Percentiles rank a stretch among this genome's conserved stretches.
Evolutionary conservation across 1,140 invertebrate species (phyloP).

Genomic region (Matsumurasca onukii): DNA sequence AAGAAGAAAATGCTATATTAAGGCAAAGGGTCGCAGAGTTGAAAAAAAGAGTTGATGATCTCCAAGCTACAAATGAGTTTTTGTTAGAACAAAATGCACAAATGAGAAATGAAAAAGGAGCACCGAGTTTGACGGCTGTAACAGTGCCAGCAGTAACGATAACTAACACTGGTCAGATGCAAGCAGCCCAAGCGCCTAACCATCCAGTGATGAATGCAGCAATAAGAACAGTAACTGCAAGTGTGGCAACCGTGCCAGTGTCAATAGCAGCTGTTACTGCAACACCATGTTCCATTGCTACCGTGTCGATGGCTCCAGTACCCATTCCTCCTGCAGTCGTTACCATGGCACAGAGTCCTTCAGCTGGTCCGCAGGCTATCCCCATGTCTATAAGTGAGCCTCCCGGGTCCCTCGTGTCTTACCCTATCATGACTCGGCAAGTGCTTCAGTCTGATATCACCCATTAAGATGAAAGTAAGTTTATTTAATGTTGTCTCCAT

Average conservation of each 20-base stretch:
- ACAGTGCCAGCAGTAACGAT: slow-evolving; percentile 58
- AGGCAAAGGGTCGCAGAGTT: slow-evolving; percentile 72
- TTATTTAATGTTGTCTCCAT: no score
- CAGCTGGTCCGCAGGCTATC: slow-evolving; percentile 49
- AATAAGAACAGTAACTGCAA: slow-evolving; percentile 59
- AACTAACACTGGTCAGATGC: slow-evolving; percentile 51
- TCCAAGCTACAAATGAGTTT: slow-evolving; percentile 72
- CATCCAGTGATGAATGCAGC: slow-evolving; percentile 54
- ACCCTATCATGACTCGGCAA: slow-evolving; percentile 65
- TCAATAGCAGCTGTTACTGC: slow-evolving; percentile 56
- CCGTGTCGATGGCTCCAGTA: slow-evolving; percentile 59
- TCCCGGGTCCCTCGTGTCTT: slow-evolving; percentile 63
- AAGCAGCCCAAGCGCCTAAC: slow-evolving; percentile 48
- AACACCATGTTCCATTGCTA: slow-evolving; percentile 56
- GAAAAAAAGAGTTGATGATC: slow-evolving; percentile 60
- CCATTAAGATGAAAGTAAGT: slow-evolving; percentile 17
- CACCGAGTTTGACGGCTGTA: slow-evolving; percentile 54
- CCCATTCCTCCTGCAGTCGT: slow-evolving; percentile 59
- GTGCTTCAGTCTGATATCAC: slow-evolving; percentile 18
- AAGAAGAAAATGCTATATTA: slow-evolving; percentile 72
- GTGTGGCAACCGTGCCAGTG: slow-evolving; percentile 63
- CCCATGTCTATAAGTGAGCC: slow-evolving; percentile 47
- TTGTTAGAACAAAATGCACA: slow-evolving; percentile 79
- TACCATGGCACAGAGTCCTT: slow-evolving; percentile 54
- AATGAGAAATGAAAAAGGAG: slow-evolving; percentile 61